phyloP scores from a whole-genome alignment of 2,797 vertebrate genomes.

The Ctenosaura bakeri region DNA sequence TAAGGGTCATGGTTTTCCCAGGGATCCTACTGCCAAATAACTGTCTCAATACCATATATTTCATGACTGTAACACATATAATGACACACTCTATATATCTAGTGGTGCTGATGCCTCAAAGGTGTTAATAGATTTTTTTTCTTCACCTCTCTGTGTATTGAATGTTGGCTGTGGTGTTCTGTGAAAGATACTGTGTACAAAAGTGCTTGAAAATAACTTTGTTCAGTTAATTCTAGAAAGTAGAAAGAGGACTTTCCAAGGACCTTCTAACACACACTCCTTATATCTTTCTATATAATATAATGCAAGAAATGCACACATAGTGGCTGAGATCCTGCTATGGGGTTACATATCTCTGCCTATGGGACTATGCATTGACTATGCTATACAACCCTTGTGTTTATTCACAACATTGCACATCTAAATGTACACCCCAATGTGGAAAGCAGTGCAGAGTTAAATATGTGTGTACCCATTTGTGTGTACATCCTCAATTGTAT shows the following conservation, averaged over 20 bases:
- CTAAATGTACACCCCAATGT: too few relatives aligned
- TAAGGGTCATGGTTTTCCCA: slow-evolving; percentile 50
- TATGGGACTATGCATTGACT: too few relatives aligned
- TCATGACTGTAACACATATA: slow-evolving; percentile 27
- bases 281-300: too few relatives aligned
- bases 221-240: neutral
- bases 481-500: neutral
- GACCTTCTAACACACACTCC: neutral
- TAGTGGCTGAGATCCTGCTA: too few relatives aligned
- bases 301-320: too few relatives aligned
- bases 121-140: neutral
- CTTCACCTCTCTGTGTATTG: neutral
- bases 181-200: slow-evolving; percentile 23
- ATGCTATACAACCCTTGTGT: too few relatives aligned
- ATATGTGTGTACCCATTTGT: neutral
- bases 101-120: slow-evolving; percentile 33
- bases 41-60: slow-evolving; percentile 58
- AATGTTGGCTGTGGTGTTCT: neutral
- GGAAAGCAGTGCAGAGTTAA: neutral
- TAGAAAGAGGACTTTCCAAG: neutral
- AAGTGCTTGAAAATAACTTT: slow-evolving; percentile 24
- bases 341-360: too few relatives aligned
- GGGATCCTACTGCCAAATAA: slow-evolving; percentile 62
- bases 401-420: too few relatives aligned
- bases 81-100: slow-evolving; percentile 28